Conservation (phyloP, 2,113 vertebrate genomes). For the Gavia stellata region DNA sequence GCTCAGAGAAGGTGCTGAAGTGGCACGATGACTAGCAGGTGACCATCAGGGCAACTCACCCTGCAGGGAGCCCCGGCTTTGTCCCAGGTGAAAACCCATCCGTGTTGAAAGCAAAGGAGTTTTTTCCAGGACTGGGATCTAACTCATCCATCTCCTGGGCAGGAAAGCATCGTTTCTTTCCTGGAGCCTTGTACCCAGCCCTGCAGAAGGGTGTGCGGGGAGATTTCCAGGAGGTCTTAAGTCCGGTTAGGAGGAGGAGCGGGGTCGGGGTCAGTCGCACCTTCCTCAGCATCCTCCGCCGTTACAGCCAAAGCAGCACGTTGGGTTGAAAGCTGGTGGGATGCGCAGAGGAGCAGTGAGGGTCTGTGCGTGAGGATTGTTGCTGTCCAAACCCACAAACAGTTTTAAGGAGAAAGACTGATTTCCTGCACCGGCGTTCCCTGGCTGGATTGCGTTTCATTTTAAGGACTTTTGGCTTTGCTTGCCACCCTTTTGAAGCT, state of each 20-base stretch:
- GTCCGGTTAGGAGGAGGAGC: neutral
- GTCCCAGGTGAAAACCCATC: neutral
- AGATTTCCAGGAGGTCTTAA: neutral
- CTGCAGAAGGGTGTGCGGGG: neutral
- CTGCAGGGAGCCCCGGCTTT: neutral
- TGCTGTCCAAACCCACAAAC: neutral
- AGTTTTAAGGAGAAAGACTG: neutral
- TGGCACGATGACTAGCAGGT: neutral
- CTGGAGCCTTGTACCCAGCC: neutral
- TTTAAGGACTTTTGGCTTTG: conserved; percentile 3
- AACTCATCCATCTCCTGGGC: neutral
- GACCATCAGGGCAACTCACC: neutral
- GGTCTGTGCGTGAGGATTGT: neutral
- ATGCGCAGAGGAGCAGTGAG: rapidly evolving
- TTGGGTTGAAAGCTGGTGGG: neutral
- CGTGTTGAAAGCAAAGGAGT: neutral
- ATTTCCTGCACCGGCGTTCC: neutral
- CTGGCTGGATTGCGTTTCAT: neutral
- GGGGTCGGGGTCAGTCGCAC: neutral
- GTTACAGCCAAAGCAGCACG: rapidly evolving
- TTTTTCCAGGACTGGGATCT: neutral
- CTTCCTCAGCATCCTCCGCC: neutral
- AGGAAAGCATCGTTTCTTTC: neutral
- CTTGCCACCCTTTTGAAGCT: conserved; percentile 16
- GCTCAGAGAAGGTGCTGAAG: neutral